These are phyloP conservation scores for Nothocercus julius DNA, from an alignment of 2,113 vertebrate species.

Conservation along the genomic window DNA sequence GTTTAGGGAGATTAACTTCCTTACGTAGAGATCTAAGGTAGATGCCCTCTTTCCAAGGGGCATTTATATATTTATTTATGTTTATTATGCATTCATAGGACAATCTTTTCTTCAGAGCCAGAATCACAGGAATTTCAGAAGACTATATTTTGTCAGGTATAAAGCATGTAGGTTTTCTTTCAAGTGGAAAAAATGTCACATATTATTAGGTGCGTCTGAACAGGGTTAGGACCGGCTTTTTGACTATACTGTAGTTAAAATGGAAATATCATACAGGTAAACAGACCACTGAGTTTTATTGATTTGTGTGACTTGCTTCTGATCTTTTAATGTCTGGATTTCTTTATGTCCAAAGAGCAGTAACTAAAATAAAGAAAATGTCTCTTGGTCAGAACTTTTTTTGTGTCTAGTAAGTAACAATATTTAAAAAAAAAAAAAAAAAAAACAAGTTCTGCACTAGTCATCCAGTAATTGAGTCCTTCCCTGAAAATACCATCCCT, in stretches of 20 bases:
- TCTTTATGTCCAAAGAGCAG: neutral
- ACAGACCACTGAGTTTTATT: neutral
- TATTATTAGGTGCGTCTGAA: neutral
- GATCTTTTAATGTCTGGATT: neutral
- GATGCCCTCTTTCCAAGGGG: neutral
- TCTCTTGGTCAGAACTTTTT: neutral
- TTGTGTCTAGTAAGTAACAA: neutral
- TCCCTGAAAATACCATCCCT: neutral
- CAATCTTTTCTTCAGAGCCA: neutral
- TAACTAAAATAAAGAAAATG: neutral
- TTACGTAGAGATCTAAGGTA: neutral
- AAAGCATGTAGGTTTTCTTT: neutral
- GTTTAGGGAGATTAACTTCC: neutral
- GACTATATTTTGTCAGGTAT: neutral
- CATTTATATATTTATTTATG: no score
- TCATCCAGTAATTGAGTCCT: neutral
- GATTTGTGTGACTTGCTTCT: neutral
- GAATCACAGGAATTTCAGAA: neutral
- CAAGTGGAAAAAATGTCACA: neutral
- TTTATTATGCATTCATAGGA: neutral
- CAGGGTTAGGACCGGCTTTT: neutral
- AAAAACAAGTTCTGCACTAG: neutral
- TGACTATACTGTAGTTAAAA: neutral
- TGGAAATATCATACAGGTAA: neutral
- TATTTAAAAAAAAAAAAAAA: accelerated